These are phyloP conservation scores for Tapirus terrestris DNA, from an alignment of 2,113 vertebrate species.

Conservation along the genomic window DNA sequence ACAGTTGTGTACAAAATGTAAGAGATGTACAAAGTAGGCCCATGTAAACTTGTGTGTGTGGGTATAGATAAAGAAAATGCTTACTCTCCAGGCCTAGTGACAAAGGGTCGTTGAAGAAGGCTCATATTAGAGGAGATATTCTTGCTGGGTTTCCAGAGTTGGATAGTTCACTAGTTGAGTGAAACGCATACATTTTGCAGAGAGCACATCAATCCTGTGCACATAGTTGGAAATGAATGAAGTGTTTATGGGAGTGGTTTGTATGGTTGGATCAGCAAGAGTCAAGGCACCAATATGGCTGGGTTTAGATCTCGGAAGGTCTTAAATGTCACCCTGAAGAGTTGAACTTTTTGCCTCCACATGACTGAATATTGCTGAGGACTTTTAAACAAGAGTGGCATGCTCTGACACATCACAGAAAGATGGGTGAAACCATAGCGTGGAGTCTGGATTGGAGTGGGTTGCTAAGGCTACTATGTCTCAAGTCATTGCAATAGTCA, in stretches of 20 bases:
- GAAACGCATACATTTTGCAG: neutral
- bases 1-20: neutral
- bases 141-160: neutral
- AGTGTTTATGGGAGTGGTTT: neutral
- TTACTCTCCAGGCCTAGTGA: neutral
- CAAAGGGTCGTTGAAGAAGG: neutral
- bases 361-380: neutral
- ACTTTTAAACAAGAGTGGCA: neutral
- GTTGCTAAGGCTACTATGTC: neutral
- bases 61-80: neutral
- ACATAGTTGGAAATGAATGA: neutral
- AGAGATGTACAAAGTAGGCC: neutral
- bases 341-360: neutral
- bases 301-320: neutral
- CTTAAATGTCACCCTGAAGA: neutral
- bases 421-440: neutral
- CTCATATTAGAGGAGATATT: neutral
- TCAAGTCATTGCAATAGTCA: neutral
- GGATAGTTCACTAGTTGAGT: neutral
- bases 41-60: neutral
- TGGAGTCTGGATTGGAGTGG: neutral
- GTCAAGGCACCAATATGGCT: neutral
- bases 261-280: neutral
- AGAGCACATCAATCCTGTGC: neutral
- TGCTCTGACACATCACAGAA: constrained; percentile 1